Conservation (phyloP, 92 coral and sea anemone genomes). For the Porites rus region DNA sequence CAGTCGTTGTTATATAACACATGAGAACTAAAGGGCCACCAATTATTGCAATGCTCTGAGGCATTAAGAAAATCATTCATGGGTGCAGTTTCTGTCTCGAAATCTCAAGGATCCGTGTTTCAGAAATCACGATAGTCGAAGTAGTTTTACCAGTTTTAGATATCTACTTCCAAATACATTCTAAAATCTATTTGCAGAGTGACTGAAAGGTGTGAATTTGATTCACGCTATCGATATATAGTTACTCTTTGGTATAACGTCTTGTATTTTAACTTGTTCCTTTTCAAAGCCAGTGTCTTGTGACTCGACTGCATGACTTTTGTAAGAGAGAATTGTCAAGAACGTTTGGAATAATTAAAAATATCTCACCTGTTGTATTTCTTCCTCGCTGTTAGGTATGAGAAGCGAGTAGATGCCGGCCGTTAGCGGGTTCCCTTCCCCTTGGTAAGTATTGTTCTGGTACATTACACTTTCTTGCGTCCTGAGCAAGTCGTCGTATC, state of each 20-base stretch:
- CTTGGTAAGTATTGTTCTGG: slow-evolving; percentile 42
- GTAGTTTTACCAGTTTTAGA: not conserved
- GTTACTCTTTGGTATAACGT: not conserved
- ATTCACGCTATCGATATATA: not conserved
- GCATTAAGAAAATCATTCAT: slow-evolving; percentile 15
- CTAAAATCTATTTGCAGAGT: not conserved
- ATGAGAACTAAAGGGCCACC: not conserved
- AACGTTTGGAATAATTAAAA: not conserved
- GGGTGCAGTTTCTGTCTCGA: slow-evolving; percentile 9
- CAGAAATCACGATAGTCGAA: not conserved
- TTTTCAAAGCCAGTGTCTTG: not conserved
- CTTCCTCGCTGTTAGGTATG: slow-evolving; percentile 79
- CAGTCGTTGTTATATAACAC: no score
- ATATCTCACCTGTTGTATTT: slow-evolving; percentile 78
- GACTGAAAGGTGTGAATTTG: slow-evolving; percentile 5
- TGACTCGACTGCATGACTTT: not conserved
- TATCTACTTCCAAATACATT: slow-evolving; percentile 18
- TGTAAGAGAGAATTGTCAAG: not conserved
- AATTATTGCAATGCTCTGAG: slow-evolving; percentile 4
- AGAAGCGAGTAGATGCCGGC: slow-evolving; percentile 82
- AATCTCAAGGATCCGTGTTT: not conserved
- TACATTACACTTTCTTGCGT: slow-evolving; percentile 25
- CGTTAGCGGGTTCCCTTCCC: slow-evolving; percentile 64
- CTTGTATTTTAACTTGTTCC: not conserved
- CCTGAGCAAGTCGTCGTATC: slow-evolving; percentile 41